Evolutionary conservation across 2,797 vertebrate genomes (phyloP), one percentile per base, ranked within the genome.

Genomic region (Hippocampus kuda): DNA sequence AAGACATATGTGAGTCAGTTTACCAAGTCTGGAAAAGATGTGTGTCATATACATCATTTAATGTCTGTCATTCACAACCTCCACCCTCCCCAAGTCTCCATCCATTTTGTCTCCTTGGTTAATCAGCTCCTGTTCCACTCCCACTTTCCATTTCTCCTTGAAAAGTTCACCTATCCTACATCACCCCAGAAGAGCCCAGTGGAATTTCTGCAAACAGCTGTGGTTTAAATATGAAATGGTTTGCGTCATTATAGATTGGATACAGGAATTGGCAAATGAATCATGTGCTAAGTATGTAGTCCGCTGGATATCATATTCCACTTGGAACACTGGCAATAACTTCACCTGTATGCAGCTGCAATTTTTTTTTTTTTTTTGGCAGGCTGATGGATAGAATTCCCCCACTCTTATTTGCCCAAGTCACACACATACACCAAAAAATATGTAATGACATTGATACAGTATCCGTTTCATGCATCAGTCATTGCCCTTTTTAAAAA

Each of bases 1-100:
- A 83, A 76, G 70, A 79, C 77, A 69, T 78, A 82, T 71, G 77
- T 79, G 60, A 66, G 69, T 78, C 72, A 64, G 61, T 76, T 76
- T 63, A 80, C 72, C 46, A 65, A 77, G 69, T 54, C 68, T 75
- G 69, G 71, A 80, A 38, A 80, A 77, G 64, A 78, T 77, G 66
- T 82, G 68, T 80, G 74, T 71, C 70, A 71, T 77, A 63, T 80
- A 72, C 67, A 74, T 82, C 71, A 65, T 68, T 70, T 72, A 49
- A 68, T 73, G 71, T 73, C 64, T 79, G 49, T 73, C 67, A 24
- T 70, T 63, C 73, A 46, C 46, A 59, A 71, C 69, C 73, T 68
- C 70, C 70, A 67, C 66, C 48, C 66, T 68, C 51, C 68, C 27
- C 57, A 10, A 69, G 67, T 71, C 68, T 42, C 2, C 68, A 68